Conservation (phyloP, 2,113 vertebrate genomes). For the Chionis minor region DNA sequence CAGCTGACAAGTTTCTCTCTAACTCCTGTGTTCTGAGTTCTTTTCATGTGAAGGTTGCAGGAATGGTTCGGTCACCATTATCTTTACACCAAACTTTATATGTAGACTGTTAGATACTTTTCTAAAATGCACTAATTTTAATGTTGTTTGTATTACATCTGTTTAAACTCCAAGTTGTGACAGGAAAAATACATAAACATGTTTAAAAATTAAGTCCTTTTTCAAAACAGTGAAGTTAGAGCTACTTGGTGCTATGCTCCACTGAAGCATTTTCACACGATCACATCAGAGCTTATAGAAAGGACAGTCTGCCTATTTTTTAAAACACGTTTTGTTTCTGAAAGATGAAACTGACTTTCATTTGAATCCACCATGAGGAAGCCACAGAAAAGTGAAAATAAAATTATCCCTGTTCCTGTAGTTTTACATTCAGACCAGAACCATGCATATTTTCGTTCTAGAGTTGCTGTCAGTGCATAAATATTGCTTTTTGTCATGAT, state of each 20-base stretch:
- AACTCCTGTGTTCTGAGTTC: background rate
- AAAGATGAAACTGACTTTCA: background rate
- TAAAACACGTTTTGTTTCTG: background rate
- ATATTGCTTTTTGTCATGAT: background rate
- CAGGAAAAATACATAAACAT: background rate
- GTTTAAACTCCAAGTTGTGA: background rate
- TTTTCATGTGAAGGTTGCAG: background rate
- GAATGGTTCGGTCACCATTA: background rate
- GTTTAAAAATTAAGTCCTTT: background rate
- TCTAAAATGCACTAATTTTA: background rate
- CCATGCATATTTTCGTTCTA: background rate
- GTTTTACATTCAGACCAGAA: background rate
- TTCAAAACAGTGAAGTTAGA: background rate
- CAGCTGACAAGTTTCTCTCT: background rate
- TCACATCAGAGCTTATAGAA: background rate
- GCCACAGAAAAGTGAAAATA: background rate
- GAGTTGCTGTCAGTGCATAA: background rate
- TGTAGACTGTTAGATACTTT: background rate
- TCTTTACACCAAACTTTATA: background rate
- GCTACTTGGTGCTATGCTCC: background rate
- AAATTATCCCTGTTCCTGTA: background rate
- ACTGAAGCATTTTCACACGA: background rate
- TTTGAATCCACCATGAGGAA: background rate
- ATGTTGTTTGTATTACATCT: background rate
- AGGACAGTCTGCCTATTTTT: background rate